A percentile compares a stretch with the other conserved stretches of the same genome.
Evolutionary conservation across 2,113 vertebrate species (phyloP).

Genomic region (Fregata magnificens): DNA sequence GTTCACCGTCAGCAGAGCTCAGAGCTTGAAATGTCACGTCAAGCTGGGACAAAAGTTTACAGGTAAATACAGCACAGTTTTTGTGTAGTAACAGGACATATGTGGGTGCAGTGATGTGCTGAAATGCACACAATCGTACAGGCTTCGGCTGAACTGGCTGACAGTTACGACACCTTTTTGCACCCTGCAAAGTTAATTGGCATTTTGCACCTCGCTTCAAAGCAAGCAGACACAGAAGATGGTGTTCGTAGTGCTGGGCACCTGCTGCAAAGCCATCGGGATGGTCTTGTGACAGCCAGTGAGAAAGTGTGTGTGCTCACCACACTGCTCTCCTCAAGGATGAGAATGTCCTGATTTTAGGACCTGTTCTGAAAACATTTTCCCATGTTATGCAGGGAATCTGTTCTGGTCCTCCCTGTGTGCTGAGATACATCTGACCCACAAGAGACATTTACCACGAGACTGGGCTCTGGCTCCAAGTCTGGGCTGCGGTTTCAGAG

Average conservation of each 20-base stretch:
- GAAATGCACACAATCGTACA: accelerated
- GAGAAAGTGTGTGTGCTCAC: accelerated
- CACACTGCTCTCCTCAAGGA: neutral
- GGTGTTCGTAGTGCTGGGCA: neutral
- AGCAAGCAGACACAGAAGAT: neutral
- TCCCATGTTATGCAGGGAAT: neutral
- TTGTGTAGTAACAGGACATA: neutral
- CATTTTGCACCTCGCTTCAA: neutral
- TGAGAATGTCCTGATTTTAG: neutral
- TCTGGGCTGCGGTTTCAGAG: neutral
- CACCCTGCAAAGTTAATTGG: neutral
- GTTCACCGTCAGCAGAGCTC: neutral
- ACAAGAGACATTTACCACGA: accelerated
- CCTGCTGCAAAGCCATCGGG: neutral
- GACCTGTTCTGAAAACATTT: neutral
- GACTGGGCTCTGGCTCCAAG: too few relatives aligned
- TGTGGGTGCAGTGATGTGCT: neutral
- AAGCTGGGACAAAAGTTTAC: neutral
- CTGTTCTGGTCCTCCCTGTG: neutral
- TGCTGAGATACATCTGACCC: neutral
- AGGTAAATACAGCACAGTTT: neutral
- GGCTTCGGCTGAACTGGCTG: neutral
- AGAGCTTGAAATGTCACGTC: neutral
- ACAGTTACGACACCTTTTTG: neutral
- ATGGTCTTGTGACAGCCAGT: neutral